Conservation (phyloP, 2,113 vertebrate genomes). For the Petrocephalus zakoni region DNA sequence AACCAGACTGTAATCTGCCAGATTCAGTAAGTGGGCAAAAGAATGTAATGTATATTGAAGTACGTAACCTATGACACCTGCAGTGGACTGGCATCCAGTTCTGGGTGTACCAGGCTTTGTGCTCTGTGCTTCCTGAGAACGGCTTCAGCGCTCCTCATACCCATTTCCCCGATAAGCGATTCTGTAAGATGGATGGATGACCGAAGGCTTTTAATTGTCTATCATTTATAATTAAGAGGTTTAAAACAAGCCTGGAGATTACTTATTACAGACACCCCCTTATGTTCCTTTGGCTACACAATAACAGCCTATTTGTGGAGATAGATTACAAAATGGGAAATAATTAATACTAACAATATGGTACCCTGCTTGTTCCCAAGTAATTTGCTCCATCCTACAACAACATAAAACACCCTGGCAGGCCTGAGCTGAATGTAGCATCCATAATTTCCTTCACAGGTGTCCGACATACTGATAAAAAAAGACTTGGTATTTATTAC, state of each 20-base stretch:
- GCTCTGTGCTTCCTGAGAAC: neutral
- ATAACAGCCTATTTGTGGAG: neutral
- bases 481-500: conserved; percentile 56
- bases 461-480: conserved; percentile 63
- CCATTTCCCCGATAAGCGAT: neutral
- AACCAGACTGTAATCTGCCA: neutral
- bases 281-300: neutral
- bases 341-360: conserved; percentile 29
- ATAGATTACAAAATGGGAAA: conserved; percentile 23
- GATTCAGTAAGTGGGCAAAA: neutral
- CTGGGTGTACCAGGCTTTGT: neutral
- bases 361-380: conserved; percentile 46
- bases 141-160: neutral
- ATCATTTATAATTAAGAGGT: neutral
- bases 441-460: conserved; percentile 59
- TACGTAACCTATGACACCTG: neutral
- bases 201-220: neutral
- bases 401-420: conserved; percentile 60
- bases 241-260: neutral
- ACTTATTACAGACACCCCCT: neutral
- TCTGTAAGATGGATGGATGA: neutral
- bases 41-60: neutral
- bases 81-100: neutral
- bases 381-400: conserved; percentile 41
- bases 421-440: conserved; percentile 48